Conservation (phyloP, 2,888 invertebrate species). For the Meliscaeva auricollis region DNA sequence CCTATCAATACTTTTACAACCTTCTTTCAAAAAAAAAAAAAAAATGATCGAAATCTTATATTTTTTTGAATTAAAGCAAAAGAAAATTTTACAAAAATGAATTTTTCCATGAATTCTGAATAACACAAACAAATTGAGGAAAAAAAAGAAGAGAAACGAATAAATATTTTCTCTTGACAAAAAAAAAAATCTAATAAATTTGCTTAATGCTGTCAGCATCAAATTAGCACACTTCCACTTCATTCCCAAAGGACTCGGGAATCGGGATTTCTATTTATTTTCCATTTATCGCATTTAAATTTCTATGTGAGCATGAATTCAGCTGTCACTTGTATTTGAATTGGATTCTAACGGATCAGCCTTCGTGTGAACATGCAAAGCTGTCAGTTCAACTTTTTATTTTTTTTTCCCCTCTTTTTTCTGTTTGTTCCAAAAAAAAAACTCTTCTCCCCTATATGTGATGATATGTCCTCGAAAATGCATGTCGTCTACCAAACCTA, state of each 20-base stretch:
- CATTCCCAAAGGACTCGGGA: slow-evolving; percentile 6
- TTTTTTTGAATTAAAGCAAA: too few relatives aligned
- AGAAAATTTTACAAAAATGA: too few relatives aligned
- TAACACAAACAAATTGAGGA: too few relatives aligned
- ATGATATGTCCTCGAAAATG: slow-evolving; percentile 26
- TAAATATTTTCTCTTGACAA: too few relatives aligned
- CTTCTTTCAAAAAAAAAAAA: too few relatives aligned
- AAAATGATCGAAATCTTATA: too few relatives aligned
- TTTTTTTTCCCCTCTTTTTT: too few relatives aligned
- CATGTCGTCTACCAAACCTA: neutral
- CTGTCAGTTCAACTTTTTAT: neutral
- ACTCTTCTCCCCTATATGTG: neutral
- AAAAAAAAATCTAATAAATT: neutral
- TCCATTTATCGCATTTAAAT: slow-evolving; percentile 50
- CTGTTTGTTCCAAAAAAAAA: slow-evolving; percentile 1
- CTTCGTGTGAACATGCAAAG: slow-evolving; percentile 44
- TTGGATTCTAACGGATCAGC: slow-evolving; percentile 31
- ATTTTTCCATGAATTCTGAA: too few relatives aligned
- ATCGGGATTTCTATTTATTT: slow-evolving; percentile 40
- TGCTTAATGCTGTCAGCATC: slow-evolving; percentile 4
- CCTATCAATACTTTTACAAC: too few relatives aligned
- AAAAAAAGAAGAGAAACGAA: too few relatives aligned
- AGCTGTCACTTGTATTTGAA: slow-evolving; percentile 43
- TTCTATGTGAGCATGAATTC: slow-evolving; percentile 10
- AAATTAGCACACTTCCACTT: slow-evolving; percentile 14